A percentile compares a stretch with the other conserved stretches of the same genome.
These are phyloP conservation scores for Metellina segmentata DNA, from an alignment of 2,888 invertebrate species.

Conservation along the genomic window DNA sequence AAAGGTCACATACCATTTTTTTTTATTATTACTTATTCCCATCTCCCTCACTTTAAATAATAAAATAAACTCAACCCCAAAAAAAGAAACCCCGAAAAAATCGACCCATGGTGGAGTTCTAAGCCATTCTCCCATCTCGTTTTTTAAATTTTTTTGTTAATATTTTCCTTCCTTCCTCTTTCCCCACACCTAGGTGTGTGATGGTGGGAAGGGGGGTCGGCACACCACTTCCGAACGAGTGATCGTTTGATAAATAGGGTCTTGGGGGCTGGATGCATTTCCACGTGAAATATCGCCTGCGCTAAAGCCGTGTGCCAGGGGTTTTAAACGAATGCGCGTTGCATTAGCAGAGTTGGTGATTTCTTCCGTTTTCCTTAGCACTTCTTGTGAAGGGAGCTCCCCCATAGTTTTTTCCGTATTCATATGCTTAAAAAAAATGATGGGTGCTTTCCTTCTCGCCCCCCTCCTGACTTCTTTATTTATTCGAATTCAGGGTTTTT, in stretches of 20 bases:
- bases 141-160: constrained; percentile 16
- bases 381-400: not conserved
- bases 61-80: not conserved
- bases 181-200: not conserved
- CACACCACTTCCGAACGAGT: constrained; percentile 30
- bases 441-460: not conserved
- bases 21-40: constrained; percentile 1
- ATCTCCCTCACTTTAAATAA: not conserved
- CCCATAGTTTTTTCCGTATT: not conserved
- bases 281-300: constrained; percentile 56
- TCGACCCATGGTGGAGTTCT: not conserved
- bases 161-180: not conserved
- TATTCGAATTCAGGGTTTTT: not conserved
- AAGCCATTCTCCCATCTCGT: constrained; percentile 26
- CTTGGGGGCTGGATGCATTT: constrained; percentile 54
- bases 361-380: not conserved
- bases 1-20: not conserved
- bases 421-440: not conserved
- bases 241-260: constrained; percentile 59
- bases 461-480: not conserved
- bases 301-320: constrained; percentile 38
- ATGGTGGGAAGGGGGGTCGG: not conserved
- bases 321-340: constrained; percentile 54
- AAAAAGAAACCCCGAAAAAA: not conserved
- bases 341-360: not conserved